phyloP scores from a whole-genome alignment of 2,888 invertebrate genomes.

The Mantis religiosa region DNA sequence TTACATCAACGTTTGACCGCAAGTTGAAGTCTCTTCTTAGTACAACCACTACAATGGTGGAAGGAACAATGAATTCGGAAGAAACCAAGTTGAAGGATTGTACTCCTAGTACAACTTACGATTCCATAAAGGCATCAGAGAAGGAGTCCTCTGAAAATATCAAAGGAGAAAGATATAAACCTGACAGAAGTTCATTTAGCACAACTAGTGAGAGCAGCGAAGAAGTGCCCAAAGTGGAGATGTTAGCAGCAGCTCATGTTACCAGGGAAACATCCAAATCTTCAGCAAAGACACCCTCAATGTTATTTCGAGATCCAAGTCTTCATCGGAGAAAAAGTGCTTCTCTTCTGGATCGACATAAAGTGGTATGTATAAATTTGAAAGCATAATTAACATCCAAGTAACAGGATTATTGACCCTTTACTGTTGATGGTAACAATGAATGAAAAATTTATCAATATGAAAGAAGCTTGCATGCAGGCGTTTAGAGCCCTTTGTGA shows the following conservation, averaged over 20 bases:
- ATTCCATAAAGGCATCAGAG: not conserved
- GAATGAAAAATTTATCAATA: too few species aligned
- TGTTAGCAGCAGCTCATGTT: not conserved
- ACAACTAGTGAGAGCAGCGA: not conserved
- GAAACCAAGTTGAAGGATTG: not conserved
- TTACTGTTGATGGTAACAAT: too few species aligned
- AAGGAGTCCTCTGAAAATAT: not conserved
- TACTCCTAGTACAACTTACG: not conserved
- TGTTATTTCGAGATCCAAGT: conserved; percentile 48
- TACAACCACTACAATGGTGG: not conserved
- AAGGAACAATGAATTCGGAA: not conserved
- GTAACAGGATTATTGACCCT: too few species aligned
- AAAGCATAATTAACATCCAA: too few species aligned
- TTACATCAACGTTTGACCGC: conserved; percentile 81
- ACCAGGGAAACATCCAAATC: not conserved
- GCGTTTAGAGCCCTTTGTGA: too few species aligned
- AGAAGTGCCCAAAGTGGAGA: not conserved
- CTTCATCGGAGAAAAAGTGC: conserved; percentile 45
- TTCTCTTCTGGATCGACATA: not conserved
- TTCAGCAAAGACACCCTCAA: not conserved
- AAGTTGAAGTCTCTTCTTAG: conserved; percentile 70
- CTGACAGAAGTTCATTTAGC: not conserved
- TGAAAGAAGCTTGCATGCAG: too few species aligned
- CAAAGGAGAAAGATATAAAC: not conserved
- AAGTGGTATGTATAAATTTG: not conserved